Evolutionary conservation across 2,888 invertebrate genomes (phyloP).

Genomic region (Cosmia trapezina): DNA sequence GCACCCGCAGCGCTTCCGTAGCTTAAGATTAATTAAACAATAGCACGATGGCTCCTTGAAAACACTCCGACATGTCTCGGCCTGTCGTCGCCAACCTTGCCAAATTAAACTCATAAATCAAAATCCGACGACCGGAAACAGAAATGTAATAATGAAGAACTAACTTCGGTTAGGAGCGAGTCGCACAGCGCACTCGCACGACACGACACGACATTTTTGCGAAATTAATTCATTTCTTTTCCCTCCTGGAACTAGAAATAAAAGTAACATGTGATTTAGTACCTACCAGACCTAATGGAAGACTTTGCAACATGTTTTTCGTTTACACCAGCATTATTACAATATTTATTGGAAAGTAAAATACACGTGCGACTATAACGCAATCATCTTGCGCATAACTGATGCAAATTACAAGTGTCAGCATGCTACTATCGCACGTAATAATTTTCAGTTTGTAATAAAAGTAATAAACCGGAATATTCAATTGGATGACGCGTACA

Average conservation of each 20-base stretch:
- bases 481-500: conserved; percentile 75
- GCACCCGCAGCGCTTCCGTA: conserved; percentile 86
- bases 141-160: conserved; percentile 88
- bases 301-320: conserved; percentile 27
- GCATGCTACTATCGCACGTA: conserved; percentile 67
- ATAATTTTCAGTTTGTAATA: conserved; percentile 71
- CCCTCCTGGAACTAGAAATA: conserved; percentile 59
- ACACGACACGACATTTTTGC: conserved; percentile 72
- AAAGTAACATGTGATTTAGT: conserved; percentile 56
- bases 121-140: conserved; percentile 87
- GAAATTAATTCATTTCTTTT: conserved; percentile 80
- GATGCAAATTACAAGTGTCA: conserved; percentile 74
- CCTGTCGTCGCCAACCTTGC: conserved; percentile 89
- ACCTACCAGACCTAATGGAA: conserved; percentile 39
- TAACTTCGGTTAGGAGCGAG: conserved; percentile 75
- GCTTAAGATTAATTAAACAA: conserved; percentile 90
- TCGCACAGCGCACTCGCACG: conserved; percentile 66
- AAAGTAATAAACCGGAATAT: conserved; percentile 75
- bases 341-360: conserved; percentile 60
- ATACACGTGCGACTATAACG: conserved; percentile 55
- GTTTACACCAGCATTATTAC: conserved; percentile 40
- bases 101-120: conserved; percentile 90
- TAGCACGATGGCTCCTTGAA: conserved; percentile 90
- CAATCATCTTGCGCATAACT: conserved; percentile 60
- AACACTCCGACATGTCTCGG: conserved; percentile 90